A percentile compares a stretch with the other conserved stretches of the same genome.
Conservation (phyloP, 1,140 invertebrate species). For the Subanguina moxae region DNA sequence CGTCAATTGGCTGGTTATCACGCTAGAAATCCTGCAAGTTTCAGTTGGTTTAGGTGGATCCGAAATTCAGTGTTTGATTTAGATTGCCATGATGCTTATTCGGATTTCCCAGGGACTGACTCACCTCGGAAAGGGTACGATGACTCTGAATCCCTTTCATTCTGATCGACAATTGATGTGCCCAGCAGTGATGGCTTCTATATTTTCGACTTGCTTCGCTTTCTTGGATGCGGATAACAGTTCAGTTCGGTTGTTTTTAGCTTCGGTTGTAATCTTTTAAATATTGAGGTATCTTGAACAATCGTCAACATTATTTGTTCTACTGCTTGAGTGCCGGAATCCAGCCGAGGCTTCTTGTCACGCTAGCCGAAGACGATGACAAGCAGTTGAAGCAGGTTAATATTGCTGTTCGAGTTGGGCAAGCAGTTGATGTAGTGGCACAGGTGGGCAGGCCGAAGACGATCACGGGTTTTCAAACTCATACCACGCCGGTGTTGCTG, state of each 20-base stretch:
- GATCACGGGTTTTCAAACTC: slow-evolving; percentile 98
- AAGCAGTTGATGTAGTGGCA: slow-evolving; percentile 97
- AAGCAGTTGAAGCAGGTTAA: slow-evolving; percentile 75
- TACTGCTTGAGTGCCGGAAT: slow-evolving; percentile 93
- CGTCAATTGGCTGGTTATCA: slow-evolving; percentile 93
- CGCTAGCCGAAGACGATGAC: slow-evolving; percentile 70
- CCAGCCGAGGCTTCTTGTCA: slow-evolving; percentile 96
- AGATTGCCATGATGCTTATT: slow-evolving; percentile 80
- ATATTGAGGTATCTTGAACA: slow-evolving; percentile 78
- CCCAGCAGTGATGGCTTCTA: slow-evolving; percentile 70
- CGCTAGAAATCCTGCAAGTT: slow-evolving; percentile 95
- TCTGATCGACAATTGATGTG: slow-evolving; percentile 89
- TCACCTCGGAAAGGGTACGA: slow-evolving; percentile 92
- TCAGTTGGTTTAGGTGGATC: no score
- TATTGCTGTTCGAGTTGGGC: slow-evolving; percentile 88
- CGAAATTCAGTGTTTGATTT: background rate
- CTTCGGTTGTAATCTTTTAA: slow-evolving; percentile 1
- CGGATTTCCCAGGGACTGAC: slow-evolving; percentile 95
- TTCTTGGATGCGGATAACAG: slow-evolving; percentile 94
- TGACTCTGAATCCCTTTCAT: slow-evolving; percentile 94
- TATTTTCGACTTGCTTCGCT: slow-evolving; percentile 82
- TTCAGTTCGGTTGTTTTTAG: no score
- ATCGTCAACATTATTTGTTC: slow-evolving; percentile 84
- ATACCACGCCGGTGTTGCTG: slow-evolving; percentile 93
- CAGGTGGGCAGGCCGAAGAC: slow-evolving; percentile 99